Conservation (phyloP, 1,140 invertebrate species). For the Copidosoma floridanum region DNA sequence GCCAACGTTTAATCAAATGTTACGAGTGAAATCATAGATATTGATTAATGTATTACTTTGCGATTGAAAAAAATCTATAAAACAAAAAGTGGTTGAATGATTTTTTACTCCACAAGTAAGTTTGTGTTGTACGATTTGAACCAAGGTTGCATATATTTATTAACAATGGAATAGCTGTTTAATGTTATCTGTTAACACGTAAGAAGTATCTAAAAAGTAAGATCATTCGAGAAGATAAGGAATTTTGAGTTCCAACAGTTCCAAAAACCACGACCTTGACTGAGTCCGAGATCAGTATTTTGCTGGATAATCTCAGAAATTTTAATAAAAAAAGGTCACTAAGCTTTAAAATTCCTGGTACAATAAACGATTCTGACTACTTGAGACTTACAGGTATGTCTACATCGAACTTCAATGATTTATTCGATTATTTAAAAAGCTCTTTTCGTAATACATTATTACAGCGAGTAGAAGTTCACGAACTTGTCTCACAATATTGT, state of each 20-base stretch:
- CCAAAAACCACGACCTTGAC: not conserved
- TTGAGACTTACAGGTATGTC: not conserved
- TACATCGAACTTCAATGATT: conserved; percentile 1
- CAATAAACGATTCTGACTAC: conserved; percentile 4
- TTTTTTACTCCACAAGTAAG: not conserved
- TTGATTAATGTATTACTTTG: not conserved
- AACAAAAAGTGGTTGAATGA: not conserved
- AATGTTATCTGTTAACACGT: not conserved
- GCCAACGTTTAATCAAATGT: not conserved
- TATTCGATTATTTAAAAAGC: not conserved
- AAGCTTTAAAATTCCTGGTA: conserved; percentile 5
- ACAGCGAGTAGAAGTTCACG: conserved; percentile 4
- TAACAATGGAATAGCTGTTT: conserved; percentile 1
- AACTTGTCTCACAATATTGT: conserved; percentile 6
- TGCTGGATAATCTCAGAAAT: not conserved
- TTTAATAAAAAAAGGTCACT: not conserved
- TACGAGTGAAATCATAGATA: not conserved
- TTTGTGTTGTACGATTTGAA: conserved; percentile 4
- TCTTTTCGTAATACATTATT: not conserved
- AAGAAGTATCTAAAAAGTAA: conserved; percentile 7
- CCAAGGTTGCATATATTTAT: conserved; percentile 8
- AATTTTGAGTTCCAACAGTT: not conserved
- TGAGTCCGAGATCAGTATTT: not conserved
- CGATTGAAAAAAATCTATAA: not conserved
- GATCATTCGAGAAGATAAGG: not conserved